Percentiles rank a stretch among this genome's conserved stretches.
Evolutionary conservation across 2,113 vertebrate genomes (phyloP).

Genomic region (Heterocephalus glaber): DNA sequence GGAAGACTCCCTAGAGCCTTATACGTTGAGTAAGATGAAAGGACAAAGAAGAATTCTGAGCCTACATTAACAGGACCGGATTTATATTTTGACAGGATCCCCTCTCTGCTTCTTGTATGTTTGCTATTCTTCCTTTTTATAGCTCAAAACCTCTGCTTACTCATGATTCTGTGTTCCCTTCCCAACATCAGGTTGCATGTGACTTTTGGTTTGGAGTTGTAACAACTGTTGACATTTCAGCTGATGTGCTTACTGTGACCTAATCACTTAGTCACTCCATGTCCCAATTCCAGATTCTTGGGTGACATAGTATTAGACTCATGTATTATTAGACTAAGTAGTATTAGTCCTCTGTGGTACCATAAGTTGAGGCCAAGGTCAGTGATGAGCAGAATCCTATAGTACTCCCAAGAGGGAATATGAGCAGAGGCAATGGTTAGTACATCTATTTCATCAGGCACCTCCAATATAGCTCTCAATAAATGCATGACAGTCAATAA

Average conservation of each 20-base stretch:
- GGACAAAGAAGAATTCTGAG: not conserved
- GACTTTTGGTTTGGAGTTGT: slow-evolving; percentile 41
- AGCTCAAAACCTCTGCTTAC: not conserved
- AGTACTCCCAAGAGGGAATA: not conserved
- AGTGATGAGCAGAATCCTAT: not conserved
- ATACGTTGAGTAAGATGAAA: not conserved
- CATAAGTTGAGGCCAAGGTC: not conserved
- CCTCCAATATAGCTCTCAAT: slow-evolving; percentile 3
- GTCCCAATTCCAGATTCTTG: slow-evolving; percentile 11
- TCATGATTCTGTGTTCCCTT: slow-evolving; percentile 1
- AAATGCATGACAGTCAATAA: not conserved
- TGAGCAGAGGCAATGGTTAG: not conserved
- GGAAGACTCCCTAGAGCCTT: not conserved
- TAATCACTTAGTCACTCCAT: slow-evolving; percentile 61
- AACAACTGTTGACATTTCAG: slow-evolving; percentile 60
- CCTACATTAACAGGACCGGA: not conserved
- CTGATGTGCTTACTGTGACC: slow-evolving; percentile 44
- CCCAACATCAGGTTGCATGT: not conserved
- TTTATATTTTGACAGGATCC: not conserved
- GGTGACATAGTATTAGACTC: slow-evolving; percentile 53
- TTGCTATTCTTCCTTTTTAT: not conserved
- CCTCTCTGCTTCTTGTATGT: not conserved
- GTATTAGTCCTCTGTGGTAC: slow-evolving; percentile 3
- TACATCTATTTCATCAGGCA: not conserved
- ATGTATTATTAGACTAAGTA: slow-evolving; percentile 46